phyloP scores from a whole-genome alignment of 2,888 invertebrate genomes.

The Alentia gelatinosa region DNA sequence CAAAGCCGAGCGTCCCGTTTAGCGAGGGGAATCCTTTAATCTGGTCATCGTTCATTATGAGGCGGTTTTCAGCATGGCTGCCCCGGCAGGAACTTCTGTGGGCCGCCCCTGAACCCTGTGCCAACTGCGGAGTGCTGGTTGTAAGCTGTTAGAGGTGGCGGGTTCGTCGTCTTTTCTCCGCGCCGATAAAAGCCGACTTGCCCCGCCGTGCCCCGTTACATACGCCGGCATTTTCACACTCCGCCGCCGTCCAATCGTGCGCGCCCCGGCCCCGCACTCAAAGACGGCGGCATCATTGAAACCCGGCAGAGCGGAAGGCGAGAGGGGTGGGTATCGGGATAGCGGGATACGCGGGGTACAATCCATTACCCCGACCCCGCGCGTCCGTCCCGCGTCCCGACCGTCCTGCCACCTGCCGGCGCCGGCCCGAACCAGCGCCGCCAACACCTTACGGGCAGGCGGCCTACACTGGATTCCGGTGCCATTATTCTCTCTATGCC shows the following conservation, averaged over 20 bases:
- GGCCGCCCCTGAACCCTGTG: not conserved
- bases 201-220: not conserved
- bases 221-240: not conserved
- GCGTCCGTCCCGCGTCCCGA: not conserved
- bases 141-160: not conserved
- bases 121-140: not conserved
- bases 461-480: not conserved
- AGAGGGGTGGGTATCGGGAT: not conserved
- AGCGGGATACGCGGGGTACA: not conserved
- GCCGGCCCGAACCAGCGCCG: not conserved
- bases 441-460: not conserved
- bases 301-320: not conserved
- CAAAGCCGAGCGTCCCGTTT: not conserved
- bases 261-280: not conserved
- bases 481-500: not conserved
- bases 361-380: not conserved
- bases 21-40: constrained; percentile 10
- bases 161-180: not conserved
- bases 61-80: not conserved
- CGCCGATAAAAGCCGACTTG: not conserved
- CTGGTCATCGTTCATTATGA: not conserved
- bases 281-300: not conserved
- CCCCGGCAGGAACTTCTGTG: not conserved
- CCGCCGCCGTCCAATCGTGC: not conserved
- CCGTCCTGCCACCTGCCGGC: not conserved